Evolutionary conservation across 2,888 invertebrate species (phyloP).

Genomic region (Drosophila gaucha): DNA sequence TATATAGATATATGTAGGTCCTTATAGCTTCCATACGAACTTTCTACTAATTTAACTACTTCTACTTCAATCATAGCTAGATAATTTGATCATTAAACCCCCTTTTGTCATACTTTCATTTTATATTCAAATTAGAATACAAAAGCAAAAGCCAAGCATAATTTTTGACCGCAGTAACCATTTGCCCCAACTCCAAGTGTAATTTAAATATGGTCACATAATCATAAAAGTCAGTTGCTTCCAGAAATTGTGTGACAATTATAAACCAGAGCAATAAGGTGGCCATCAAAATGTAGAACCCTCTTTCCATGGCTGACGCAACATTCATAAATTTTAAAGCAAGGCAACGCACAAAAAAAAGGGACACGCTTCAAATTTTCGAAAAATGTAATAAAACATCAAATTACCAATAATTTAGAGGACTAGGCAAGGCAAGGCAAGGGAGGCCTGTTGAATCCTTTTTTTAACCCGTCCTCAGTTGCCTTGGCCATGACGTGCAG

Average conservation of each 20-base stretch:
- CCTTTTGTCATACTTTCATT: background rate
- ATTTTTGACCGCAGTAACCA: constrained; percentile 12
- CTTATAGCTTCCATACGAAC: too few species aligned
- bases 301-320: constrained; percentile 7
- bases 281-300: constrained; percentile 20
- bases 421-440: constrained; percentile 7
- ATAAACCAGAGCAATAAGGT: constrained; percentile 38
- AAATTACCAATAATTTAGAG: constrained; percentile 68
- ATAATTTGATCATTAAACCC: background rate
- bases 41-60: too few species aligned
- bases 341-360: constrained; percentile 30
- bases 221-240: constrained; percentile 48
- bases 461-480: constrained; percentile 29
- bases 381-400: constrained; percentile 70
- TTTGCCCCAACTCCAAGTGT: constrained; percentile 15
- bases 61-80: too few species aligned
- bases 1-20: too few species aligned
- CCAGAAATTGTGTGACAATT: constrained; percentile 52
- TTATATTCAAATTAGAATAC: background rate
- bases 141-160: constrained; percentile 2
- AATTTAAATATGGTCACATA: constrained; percentile 46
- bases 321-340: constrained; percentile 66
- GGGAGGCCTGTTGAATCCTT: constrained; percentile 46
- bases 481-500: constrained; percentile 1
- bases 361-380: constrained; percentile 41